Percentiles rank a stretch among this genome's conserved stretches.
phyloP scores from a whole-genome alignment of 1,140 invertebrate genomes.

The Alviniconcha marisindica region DNA sequence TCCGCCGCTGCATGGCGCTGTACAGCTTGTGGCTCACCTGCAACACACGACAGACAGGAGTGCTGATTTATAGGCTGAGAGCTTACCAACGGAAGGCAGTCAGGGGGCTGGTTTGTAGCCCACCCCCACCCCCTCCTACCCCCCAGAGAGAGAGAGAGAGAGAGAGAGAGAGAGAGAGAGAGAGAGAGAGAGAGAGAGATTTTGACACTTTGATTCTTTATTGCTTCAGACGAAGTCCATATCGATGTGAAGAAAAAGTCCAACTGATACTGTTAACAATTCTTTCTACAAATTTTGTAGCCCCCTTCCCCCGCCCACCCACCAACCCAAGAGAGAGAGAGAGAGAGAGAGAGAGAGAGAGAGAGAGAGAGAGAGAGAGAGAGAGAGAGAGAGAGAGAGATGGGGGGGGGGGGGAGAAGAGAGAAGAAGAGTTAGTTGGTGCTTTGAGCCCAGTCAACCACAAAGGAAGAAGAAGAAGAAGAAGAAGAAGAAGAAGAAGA shows the following conservation, averaged over 20 bases:
- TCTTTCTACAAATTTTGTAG: no score
- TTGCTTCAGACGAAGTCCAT: no score
- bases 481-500: not conserved
- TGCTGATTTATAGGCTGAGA: no score
- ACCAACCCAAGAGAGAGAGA: not conserved
- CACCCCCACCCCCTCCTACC: no score
- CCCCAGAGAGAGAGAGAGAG: not conserved
- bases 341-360: not conserved
- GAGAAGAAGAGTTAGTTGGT: not conserved
- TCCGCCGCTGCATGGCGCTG: constrained; percentile 33
- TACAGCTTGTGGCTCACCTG: constrained; percentile 26
- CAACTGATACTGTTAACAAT: no score
- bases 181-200: not conserved
- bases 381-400: not conserved
- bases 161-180: not conserved
- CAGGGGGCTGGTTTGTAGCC: no score
- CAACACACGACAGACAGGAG: no score
- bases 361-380: not conserved
- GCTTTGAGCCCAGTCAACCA: not conserved
- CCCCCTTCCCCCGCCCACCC: no score
- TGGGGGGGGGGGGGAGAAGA: not conserved
- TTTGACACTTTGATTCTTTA: no score
- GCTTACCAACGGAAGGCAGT: no score
- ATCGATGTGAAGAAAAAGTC: not conserved
- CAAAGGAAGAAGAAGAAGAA: not conserved